Evolutionary conservation across 2,113 vertebrate species (phyloP), one percentile per base, ranked within the genome.

Genomic region (Spea bombifrons): DNA sequence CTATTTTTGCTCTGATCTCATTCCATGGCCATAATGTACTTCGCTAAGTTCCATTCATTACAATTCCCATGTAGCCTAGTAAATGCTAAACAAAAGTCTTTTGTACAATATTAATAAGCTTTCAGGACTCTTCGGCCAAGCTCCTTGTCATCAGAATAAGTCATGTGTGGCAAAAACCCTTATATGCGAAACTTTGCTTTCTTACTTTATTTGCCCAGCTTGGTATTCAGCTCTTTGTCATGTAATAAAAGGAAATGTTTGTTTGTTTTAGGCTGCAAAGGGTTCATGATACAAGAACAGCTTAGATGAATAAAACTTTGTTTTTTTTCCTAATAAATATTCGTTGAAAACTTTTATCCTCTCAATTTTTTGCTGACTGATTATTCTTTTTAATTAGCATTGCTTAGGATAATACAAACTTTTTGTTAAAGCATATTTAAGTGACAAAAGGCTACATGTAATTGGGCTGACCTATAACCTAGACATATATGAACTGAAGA

Each of bases 61-160:
- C 86, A 81, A 84, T 91, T 91, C 86, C 88, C 87, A 87, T 90
- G 89, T 91, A 89, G 89, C 84, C 88, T 49, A 0, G 86, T 65
- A 86, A 83, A 85, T 76, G 86, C 91, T 90, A 90, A 89, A 93
- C 92, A 93, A 91, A 93, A 90, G 88, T 86, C 90, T 88, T 92
- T 92, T 91, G 90, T 93, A 83, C 87, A 47, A 86, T 89, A 90
- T 93, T 91, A 91, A 92, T 90, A 88, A 88, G 89, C 87, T 91
- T 91, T 92, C 90, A 90, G 83, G 84, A 83, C 86, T 91, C 83
- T 83, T 84, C 85, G 83, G 85, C 0, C 0, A 81, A 87, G 83
- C 75, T 81, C 78, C 87, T 86, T 92, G 88, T 92, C 90, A 89
- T 86, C 86, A 83, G 86, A 89, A 84, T 84, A 91, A 90, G 88